These are phyloP conservation scores for Cladorhizidae sp. DNA, from an alignment of 37 sponge, comb jelly and placozoan genomes.

Conservation along the genomic window DNA sequence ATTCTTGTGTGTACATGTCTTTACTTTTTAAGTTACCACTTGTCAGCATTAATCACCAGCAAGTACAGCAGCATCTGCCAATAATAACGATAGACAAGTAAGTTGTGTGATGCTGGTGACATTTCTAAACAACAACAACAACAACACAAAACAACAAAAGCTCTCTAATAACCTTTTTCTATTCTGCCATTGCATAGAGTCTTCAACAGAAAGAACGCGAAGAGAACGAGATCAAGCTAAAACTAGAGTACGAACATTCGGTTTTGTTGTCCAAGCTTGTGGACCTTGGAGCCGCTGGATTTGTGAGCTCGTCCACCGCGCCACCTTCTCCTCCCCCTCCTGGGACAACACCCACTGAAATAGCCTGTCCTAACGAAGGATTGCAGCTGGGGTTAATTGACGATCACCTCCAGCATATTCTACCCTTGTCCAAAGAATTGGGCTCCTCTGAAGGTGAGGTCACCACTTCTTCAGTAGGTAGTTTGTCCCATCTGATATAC, in stretches of 20 bases:
- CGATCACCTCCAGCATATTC: background rate
- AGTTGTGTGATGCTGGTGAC: no score
- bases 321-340: constrained; percentile 13
- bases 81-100: no score
- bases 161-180: no score
- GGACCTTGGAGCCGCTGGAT: constrained; percentile 44
- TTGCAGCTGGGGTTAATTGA: constrained; percentile 3
- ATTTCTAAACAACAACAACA: no score
- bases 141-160: no score
- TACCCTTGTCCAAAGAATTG: background rate
- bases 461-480: no score
- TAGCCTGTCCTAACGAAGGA: constrained; percentile 8
- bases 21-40: no score
- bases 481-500: no score
- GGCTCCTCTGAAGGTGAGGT: background rate
- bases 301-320: constrained; percentile 4
- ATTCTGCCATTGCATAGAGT: constrained; percentile 11
- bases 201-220: constrained; percentile 54
- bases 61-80: no score
- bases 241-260: constrained; percentile 42
- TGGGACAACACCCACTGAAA: constrained; percentile 8
- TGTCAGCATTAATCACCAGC: no score
- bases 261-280: constrained; percentile 43
- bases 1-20: no score
- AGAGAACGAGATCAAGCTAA: constrained; percentile 23